Conservation (phyloP, 2,113 vertebrate genomes). For the Spermophilus dauricus region DNA sequence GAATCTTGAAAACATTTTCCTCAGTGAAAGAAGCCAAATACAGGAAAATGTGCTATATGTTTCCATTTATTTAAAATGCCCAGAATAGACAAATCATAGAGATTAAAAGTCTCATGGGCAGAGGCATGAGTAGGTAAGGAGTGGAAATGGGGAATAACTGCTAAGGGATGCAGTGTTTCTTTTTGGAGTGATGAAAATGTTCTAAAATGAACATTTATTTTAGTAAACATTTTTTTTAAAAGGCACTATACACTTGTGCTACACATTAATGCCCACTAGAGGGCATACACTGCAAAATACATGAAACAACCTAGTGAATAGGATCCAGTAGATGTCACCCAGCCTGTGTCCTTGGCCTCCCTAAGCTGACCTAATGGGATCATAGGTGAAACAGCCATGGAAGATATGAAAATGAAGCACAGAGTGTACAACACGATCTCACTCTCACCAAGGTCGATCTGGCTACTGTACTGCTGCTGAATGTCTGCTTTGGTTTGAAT, state of each 20-base stretch:
- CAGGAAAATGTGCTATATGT: neutral
- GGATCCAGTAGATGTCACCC: neutral
- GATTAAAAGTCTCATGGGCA: neutral
- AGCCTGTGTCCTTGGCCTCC: neutral
- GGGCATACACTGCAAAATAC: neutral
- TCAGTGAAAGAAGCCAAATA: neutral
- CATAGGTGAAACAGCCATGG: neutral
- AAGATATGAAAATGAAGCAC: neutral
- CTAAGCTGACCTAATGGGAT: neutral
- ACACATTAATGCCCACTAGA: neutral
- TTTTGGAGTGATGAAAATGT: neutral
- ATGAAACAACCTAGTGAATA: neutral
- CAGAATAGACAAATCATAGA: neutral
- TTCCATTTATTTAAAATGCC: neutral
- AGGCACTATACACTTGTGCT: neutral
- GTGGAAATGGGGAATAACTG: neutral
- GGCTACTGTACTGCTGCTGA: neutral
- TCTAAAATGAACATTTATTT: neutral
- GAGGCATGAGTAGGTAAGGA: neutral
- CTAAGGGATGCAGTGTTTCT: neutral
- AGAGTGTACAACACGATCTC: neutral
- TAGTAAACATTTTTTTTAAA: neutral
- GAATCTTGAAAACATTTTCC: neutral
- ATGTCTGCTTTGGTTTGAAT: neutral
- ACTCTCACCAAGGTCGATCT: neutral